Evolutionary conservation across 2,797 vertebrate genomes (phyloP), one percentile per base, ranked within the genome.

Genomic region (Spinus pinus): DNA sequence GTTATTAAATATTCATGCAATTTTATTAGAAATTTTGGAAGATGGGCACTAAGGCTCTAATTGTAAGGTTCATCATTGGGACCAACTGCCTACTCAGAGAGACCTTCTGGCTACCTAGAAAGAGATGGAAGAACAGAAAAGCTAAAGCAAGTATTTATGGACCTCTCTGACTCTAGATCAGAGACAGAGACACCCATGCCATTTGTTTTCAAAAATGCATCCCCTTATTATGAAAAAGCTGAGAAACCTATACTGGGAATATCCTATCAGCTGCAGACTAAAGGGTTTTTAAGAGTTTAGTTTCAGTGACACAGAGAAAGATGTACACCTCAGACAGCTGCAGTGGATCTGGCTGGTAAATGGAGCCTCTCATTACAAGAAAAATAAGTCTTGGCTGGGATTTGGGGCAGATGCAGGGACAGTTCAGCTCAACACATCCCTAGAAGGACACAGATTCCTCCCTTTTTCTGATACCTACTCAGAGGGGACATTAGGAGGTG

Each of bases 1-100:
- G 62, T 21, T 69, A 98, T 98, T 95, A 98, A 98, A 97, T 96
- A 98, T 98, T 97, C 33, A 98, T 97, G 93, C 57, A 84, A 95
- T 97, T 97, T 98, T 98, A 98, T 98, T 97, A 98, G 97, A 97
- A 97, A 98, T 95, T 75, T 86, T 84, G 91, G 90, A 95, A 96
- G 95, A 82, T 9, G 35, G 96, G 97, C 77, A 84, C 80, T 64
- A 53, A 78, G 88, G 71, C 75, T 95, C 15, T 93, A 97, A 94
- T 96, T 88, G 91, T 97, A 86, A 96, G 93, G 95, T 96, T 95
- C 78, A 94, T 79, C 81, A 86, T 25, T 70, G 42, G 81, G 80
- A 85, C 73, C 12, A 66, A 83, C 35, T 66, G 65, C 88, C 88
- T 92, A 54, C 44, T 65, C 42, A 46, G 64, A 71, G 57, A 56